Evolutionary conservation across 1,140 invertebrate species (phyloP).

Genomic region (Solenopsis invicta): DNA sequence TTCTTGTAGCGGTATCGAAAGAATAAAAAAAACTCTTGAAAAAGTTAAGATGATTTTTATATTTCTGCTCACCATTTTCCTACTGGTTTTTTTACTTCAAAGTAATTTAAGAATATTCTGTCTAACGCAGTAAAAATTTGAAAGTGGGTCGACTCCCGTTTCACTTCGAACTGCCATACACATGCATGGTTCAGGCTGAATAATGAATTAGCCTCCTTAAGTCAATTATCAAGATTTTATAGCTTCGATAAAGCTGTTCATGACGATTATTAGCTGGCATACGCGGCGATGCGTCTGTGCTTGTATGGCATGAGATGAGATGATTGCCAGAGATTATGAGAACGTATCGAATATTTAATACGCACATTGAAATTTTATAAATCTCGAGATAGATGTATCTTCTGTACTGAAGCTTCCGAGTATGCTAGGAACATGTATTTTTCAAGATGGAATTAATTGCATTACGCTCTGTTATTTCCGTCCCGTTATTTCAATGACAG

Average conservation of each 20-base stretch:
- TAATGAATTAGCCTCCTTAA: constrained; percentile 42
- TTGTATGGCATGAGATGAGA: constrained; percentile 22
- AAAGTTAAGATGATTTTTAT: not conserved
- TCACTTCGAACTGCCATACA: constrained; percentile 25
- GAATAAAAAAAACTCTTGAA: not conserved
- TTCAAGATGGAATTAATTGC: constrained; percentile 35
- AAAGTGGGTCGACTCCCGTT: constrained; percentile 41
- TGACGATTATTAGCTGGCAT: constrained; percentile 41
- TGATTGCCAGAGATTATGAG: constrained; percentile 43
- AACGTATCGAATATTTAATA: constrained; percentile 51
- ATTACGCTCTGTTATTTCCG: constrained; percentile 23
- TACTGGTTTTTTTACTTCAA: not conserved
- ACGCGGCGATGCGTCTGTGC: constrained; percentile 12
- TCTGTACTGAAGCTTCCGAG: constrained; percentile 14
- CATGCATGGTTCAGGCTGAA: constrained; percentile 25
- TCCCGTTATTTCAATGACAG: constrained; percentile 48
- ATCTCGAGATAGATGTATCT: constrained; percentile 47
- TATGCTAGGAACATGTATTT: constrained; percentile 22
- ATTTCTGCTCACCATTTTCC: constrained; percentile 9
- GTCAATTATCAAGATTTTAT: constrained; percentile 51
- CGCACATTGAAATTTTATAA: constrained; percentile 57
- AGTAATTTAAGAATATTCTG: constrained; percentile 38
- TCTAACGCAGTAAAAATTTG: constrained; percentile 19
- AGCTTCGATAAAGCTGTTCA: constrained; percentile 32
- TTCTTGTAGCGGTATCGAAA: not conserved